Evolutionary conservation across 2,797 vertebrate species (phyloP), one percentile per base, ranked within the genome.

Genomic region (Spinus pinus): DNA sequence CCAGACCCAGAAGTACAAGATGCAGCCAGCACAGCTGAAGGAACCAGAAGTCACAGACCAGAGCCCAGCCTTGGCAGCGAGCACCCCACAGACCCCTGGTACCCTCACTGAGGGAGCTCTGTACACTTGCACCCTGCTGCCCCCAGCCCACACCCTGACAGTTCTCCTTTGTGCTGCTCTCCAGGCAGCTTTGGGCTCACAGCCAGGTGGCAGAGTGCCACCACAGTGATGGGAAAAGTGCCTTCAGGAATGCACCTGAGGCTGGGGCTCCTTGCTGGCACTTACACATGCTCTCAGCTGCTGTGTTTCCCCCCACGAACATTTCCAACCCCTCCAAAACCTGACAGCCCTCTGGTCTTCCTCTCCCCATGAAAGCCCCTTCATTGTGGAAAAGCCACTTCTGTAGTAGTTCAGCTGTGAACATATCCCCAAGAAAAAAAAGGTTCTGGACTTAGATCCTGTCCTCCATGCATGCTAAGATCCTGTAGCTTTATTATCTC

Each of bases 101-200:
- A 50, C 3, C 0, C 42, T 25, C 46, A 23, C 7, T 0, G 3
- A 17, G 23, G 22, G 22, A 20, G 67, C 24, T 28, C 24, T 13
- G 17, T 14, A 3, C 0, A 0, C 13, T 33, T 21, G 16, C 27
- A 66, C 11, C 16, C 20, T 0, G 1, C 44, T 33, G 18, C 23
- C n/a, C 12, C 0, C 6, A 44, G 37, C 17, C 27, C 50, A n/a
- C 1, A 0, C 17, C 0, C 6, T 15, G 33, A 33, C 49, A 21
- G 14, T 7, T 83, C 31, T 14, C 49, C 67, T 49, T 58, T 56
- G 12, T 70, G 39, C 56, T 66, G 56, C 46, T 54, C 33, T 86
- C 18, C 62, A 11, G 70, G 46, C 86, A 53, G 61, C 57, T 60
- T 28, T 18, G 18, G 39, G 46, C n/a, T 91, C 65, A 7, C 33